Percentiles rank a stretch among this genome's conserved stretches.
These are phyloP conservation scores for Micropoecilia bifurca DNA, from an alignment of 2,797 vertebrate genomes.

Conservation along the genomic window DNA sequence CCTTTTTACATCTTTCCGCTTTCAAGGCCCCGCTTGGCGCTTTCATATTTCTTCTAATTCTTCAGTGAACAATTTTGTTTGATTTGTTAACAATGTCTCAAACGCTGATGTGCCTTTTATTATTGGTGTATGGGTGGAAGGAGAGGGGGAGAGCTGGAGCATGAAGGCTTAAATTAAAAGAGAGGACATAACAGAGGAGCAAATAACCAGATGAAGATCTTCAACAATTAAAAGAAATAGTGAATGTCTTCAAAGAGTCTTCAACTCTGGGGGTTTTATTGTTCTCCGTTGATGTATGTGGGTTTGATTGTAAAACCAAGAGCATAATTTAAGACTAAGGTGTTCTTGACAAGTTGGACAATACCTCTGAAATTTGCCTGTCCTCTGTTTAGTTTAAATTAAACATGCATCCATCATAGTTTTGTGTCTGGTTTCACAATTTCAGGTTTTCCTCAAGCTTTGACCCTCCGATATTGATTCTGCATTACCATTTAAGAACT, in stretches of 20 bases:
- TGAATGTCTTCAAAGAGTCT: constrained; percentile 37
- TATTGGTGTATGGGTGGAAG: constrained; percentile 32
- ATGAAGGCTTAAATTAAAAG: constrained; percentile 47
- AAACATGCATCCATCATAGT: neutral
- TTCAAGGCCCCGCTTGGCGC: neutral
- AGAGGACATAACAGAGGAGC: constrained; percentile 47
- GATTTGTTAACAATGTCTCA: constrained; percentile 20
- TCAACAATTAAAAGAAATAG: constrained; percentile 44
- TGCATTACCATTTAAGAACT: neutral
- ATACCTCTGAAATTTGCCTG: neutral
- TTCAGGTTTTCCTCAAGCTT: neutral
- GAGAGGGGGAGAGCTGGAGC: constrained; percentile 41
- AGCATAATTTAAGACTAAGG: neutral
- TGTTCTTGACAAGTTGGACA: neutral
- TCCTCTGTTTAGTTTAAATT: neutral
- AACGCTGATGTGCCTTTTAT: constrained; percentile 32
- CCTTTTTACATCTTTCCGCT: constrained; percentile 13
- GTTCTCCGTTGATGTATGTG: constrained; percentile 31
- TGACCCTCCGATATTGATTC: neutral
- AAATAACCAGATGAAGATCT: constrained; percentile 73
- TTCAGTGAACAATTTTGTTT: constrained; percentile 8
- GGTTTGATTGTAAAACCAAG: constrained; percentile 7
- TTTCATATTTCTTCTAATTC: constrained; percentile 18
- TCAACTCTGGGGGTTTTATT: constrained; percentile 43
- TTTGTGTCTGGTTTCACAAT: neutral